Evolutionary conservation across 2,797 vertebrate genomes (phyloP).

Genomic region (Ptychobarbus kaznakovi): DNA sequence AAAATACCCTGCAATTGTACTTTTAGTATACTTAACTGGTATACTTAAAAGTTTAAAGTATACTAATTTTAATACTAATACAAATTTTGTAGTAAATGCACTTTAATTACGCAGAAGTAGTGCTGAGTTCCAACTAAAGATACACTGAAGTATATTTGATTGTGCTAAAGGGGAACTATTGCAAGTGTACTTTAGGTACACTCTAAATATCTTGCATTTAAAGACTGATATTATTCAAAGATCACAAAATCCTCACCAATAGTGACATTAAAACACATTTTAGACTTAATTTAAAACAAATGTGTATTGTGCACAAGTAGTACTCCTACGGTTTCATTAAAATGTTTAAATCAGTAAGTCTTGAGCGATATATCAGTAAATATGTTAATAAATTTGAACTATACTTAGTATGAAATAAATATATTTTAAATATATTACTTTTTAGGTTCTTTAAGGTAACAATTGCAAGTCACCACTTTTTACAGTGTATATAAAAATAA

Average conservation of each 20-base stretch:
- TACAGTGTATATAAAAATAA: not conserved
- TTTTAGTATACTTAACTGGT: no score
- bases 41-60: not conserved
- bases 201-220: not conserved
- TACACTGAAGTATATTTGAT: not conserved
- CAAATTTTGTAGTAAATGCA: not conserved
- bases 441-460: not conserved
- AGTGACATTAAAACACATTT: not conserved
- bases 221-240: not conserved
- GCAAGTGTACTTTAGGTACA: not conserved
- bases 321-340: not conserved
- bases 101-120: not conserved
- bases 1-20: not conserved
- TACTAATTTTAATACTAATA: no score
- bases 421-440: not conserved
- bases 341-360: not conserved
- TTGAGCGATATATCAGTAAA: not conserved
- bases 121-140: not conserved
- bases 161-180: not conserved
- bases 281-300: not conserved
- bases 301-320: not conserved
- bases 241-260: not conserved
- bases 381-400: not conserved
- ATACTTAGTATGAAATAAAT: not conserved
- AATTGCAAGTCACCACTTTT: not conserved